Evolutionary conservation across 2,797 vertebrate species (phyloP).

Genomic region (Sebastes elongatus): DNA sequence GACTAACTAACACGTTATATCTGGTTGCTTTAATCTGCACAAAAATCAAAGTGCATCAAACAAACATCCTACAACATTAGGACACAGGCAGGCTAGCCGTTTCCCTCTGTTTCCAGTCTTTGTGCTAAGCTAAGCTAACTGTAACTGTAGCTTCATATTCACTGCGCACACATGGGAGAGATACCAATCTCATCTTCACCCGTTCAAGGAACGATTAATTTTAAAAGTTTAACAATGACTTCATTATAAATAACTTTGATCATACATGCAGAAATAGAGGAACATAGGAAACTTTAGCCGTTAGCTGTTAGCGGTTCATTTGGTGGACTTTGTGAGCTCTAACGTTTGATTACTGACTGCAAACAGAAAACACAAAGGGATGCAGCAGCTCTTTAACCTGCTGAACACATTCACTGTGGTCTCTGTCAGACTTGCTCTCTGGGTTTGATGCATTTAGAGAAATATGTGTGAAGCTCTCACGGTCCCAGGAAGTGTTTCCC

Average conservation of each 20-base stretch:
- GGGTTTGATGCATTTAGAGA: background rate
- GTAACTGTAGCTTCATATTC: no score
- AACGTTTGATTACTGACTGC: background rate
- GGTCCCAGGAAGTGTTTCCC: no score
- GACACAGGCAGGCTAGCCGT: no score
- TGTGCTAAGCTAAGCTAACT: no score
- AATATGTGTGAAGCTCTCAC: background rate
- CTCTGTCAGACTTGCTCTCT: background rate
- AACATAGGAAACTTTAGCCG: background rate
- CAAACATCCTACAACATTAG: background rate
- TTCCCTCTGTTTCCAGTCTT: no score
- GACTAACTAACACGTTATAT: no score
- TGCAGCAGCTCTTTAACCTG: background rate
- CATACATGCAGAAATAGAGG: background rate
- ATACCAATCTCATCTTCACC: no score
- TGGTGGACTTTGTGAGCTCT: background rate
- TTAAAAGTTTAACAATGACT: background rate
- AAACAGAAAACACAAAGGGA: background rate
- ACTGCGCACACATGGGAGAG: no score
- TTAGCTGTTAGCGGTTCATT: no score
- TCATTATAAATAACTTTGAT: background rate
- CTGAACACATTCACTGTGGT: constrained; percentile 4
- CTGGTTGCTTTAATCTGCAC: background rate
- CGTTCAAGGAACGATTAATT: no score
- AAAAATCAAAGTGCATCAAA: background rate